A percentile compares a stretch with the other conserved stretches of the same genome.
phyloP scores from a whole-genome alignment of 2,888 invertebrate genomes.

The Lottia gigantea region DNA sequence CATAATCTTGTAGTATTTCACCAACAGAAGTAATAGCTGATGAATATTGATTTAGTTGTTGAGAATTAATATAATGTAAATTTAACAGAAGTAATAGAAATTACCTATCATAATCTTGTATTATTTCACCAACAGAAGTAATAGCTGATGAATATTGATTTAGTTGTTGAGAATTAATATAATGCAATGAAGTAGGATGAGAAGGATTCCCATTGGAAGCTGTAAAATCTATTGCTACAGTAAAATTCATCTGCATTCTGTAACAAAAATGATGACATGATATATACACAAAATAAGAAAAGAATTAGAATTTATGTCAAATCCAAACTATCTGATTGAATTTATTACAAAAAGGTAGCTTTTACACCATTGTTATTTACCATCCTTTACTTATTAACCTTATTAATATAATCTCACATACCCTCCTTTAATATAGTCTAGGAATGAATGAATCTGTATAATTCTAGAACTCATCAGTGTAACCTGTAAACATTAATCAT shows the following conservation, averaged over 20 bases:
- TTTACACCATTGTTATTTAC: too few relatives aligned
- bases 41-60: constrained; percentile 70
- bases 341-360: too few relatives aligned
- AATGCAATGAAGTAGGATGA: constrained; percentile 67
- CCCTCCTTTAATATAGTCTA: constrained; percentile 74
- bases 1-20: constrained; percentile 70
- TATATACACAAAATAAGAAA: too few relatives aligned
- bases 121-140: constrained; percentile 69
- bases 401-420: constrained; percentile 40
- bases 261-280: too few relatives aligned
- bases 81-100: not conserved
- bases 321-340: too few relatives aligned
- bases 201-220: constrained; percentile 70
- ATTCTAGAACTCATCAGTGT: constrained; percentile 57
- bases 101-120: constrained; percentile 69
- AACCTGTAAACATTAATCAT: constrained; percentile 37
- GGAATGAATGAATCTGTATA: constrained; percentile 69
- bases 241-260: constrained; percentile 69
- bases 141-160: constrained; percentile 72
- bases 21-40: constrained; percentile 70
- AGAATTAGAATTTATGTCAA: too few relatives aligned
- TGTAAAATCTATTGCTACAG: constrained; percentile 71
- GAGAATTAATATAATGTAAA: constrained; percentile 68
- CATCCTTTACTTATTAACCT: not conserved
- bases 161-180: constrained; percentile 65